phyloP scores from a whole-genome alignment of 1,140 invertebrate species.

The Liolophura sinensis region DNA sequence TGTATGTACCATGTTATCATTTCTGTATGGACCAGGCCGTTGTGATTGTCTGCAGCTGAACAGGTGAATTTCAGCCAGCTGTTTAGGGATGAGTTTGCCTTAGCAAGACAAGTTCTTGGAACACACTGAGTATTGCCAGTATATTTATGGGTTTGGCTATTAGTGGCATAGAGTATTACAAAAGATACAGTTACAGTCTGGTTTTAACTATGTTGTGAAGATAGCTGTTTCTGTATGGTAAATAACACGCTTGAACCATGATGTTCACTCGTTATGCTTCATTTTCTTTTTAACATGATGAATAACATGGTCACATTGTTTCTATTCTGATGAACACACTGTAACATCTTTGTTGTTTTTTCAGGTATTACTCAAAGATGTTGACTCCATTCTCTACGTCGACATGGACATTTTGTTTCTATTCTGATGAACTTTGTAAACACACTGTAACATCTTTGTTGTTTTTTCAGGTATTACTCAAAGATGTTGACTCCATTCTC shows the following conservation, averaged over 20 bases:
- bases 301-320: neutral
- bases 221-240: too few relatives aligned
- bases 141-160: neutral
- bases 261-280: too few relatives aligned
- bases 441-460: conserved; percentile 19
- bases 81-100: too few relatives aligned
- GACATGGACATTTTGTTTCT: conserved; percentile 92
- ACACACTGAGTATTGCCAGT: neutral
- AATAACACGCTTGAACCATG: too few relatives aligned
- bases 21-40: too few relatives aligned
- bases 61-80: too few relatives aligned
- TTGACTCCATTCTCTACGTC: conserved; percentile 89
- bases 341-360: conserved; percentile 48
- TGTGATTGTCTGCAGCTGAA: neutral
- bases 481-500: conserved; percentile 81
- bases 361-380: conserved; percentile 75
- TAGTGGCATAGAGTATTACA: neutral
- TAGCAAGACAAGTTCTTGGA: too few relatives aligned
- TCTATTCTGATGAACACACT: neutral
- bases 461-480: conserved; percentile 72
- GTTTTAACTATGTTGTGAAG: neutral
- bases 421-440: too few relatives aligned
- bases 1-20: too few relatives aligned
- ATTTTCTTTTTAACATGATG: neutral
- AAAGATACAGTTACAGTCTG: neutral